Evolutionary conservation across 2,888 invertebrate genomes (phyloP).

Genomic region (Chloroclystis v-ata): DNA sequence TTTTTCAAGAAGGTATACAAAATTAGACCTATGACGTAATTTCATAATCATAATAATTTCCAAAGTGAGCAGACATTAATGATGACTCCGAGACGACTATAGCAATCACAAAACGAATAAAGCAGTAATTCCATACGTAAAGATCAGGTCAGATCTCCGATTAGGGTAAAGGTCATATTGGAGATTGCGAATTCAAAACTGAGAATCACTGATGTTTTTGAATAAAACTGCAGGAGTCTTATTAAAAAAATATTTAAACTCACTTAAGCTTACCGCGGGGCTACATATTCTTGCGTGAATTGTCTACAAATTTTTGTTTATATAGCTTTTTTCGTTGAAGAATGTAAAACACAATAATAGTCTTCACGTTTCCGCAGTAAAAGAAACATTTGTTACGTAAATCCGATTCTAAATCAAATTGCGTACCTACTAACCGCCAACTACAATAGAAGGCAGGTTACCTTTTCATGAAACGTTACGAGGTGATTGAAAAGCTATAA

Average conservation of each 20-base stretch:
- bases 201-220: background rate
- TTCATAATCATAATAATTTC: too few relatives aligned
- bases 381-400: slow-evolving; percentile 6
- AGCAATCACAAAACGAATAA: slow-evolving; percentile 22
- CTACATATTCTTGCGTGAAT: too few relatives aligned
- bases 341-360: too few relatives aligned
- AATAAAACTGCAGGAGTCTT: background rate
- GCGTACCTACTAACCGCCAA: slow-evolving; percentile 34
- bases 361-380: too few relatives aligned
- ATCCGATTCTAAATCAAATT: slow-evolving; percentile 19
- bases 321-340: too few relatives aligned
- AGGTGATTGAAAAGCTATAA: slow-evolving; percentile 10
- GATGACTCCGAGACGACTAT: slow-evolving; percentile 17
- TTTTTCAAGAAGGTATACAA: too few relatives aligned
- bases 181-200: slow-evolving; percentile 25
- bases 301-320: too few relatives aligned
- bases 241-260: background rate
- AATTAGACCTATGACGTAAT: slow-evolving; percentile 10
- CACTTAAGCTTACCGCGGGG: too few relatives aligned
- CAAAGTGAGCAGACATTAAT: slow-evolving; percentile 12
- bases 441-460: slow-evolving; percentile 44
- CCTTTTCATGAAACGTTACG: slow-evolving; percentile 33
- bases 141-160: slow-evolving; percentile 27
- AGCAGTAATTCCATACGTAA: slow-evolving; percentile 26
- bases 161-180: slow-evolving; percentile 38